These are phyloP conservation scores for Halichoeres trimaculatus DNA, from an alignment of 2,113 vertebrate species.

Conservation along the genomic window DNA sequence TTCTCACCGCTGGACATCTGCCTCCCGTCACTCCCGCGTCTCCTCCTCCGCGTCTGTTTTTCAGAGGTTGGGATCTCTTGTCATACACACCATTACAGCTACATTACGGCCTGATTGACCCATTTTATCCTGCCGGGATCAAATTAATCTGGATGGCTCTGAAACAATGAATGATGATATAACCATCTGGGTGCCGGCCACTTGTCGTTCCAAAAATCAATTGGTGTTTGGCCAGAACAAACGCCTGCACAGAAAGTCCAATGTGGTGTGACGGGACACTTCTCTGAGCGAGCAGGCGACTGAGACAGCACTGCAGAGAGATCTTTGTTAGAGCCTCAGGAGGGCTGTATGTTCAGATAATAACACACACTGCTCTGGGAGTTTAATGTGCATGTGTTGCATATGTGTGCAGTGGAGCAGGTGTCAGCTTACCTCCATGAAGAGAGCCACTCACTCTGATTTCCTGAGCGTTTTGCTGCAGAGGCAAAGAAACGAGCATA, in stretches of 20 bases:
- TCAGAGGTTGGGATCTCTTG: conserved; percentile 34
- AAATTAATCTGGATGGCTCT: conserved; percentile 59
- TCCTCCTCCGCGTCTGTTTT: conserved; percentile 17
- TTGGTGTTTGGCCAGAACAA: conserved; percentile 61
- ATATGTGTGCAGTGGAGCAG: no score
- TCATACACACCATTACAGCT: conserved; percentile 45
- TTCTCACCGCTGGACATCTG: conserved; percentile 39
- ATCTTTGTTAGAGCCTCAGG: not conserved
- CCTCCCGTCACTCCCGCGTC: conserved; percentile 15
- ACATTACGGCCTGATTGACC: conserved; percentile 64
- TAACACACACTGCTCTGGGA: not conserved
- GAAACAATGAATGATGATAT: conserved; percentile 70
- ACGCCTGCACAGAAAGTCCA: conserved; percentile 52
- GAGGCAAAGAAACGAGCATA: not conserved
- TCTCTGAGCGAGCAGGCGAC: conserved; percentile 29
- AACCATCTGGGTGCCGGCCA: conserved; percentile 56
- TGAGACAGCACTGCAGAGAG: conserved; percentile 6
- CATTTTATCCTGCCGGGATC: conserved; percentile 59
- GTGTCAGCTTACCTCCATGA: no score
- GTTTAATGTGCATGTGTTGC: no score
- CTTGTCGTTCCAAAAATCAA: conserved; percentile 60
- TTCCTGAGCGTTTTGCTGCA: no score
- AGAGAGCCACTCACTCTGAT: no score
- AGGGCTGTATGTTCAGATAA: not conserved
- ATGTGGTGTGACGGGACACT: conserved; percentile 36